phyloP scores from a whole-genome alignment of 2,113 vertebrate genomes.

The Jacana jacana region DNA sequence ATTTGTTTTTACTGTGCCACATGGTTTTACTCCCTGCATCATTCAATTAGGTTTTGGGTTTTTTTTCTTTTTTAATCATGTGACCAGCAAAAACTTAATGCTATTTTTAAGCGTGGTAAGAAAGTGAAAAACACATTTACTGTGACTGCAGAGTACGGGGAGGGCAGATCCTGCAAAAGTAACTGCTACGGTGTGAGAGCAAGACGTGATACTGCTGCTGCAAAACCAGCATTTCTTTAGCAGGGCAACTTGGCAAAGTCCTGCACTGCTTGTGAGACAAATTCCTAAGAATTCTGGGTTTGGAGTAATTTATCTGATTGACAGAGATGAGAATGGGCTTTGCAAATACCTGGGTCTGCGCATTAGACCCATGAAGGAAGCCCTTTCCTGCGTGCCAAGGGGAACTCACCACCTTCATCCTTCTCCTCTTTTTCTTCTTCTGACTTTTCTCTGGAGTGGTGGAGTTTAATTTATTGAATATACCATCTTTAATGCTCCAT shows the following conservation, averaged over 20 bases:
- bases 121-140: conserved; percentile 58
- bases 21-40: conserved; percentile 64
- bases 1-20: conserved; percentile 68
- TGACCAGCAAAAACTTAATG: conserved; percentile 49
- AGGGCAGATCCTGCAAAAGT: background rate
- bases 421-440: background rate
- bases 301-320: background rate
- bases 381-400: accelerated
- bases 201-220: background rate
- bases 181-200: background rate
- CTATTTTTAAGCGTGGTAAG: conserved; percentile 60
- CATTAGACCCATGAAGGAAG: background rate
- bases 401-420: background rate
- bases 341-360: background rate
- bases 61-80: background rate
- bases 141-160: background rate
- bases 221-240: background rate
- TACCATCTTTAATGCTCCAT: background rate
- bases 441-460: background rate
- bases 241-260: background rate
- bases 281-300: background rate
- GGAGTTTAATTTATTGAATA: background rate
- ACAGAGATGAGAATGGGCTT: background rate
- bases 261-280: background rate
- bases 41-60: conserved; percentile 28